These are phyloP conservation scores for Dascillus cervinus DNA, from an alignment of 2,888 invertebrate genomes.

Conservation along the genomic window DNA sequence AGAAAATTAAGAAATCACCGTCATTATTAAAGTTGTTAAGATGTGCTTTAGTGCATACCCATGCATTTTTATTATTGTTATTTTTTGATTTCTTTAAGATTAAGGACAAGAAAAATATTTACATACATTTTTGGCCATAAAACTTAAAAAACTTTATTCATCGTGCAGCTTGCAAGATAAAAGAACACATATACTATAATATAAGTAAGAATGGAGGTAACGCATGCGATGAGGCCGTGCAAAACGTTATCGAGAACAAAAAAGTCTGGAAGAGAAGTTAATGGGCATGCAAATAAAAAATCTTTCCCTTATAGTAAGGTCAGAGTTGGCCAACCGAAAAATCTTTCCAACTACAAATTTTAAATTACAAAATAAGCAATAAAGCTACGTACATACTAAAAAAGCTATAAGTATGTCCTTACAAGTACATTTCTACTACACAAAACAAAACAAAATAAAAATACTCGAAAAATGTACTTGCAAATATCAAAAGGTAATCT, in stretches of 20 bases:
- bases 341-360: conserved; percentile 32
- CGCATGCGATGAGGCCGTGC: neutral
- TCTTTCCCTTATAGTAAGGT: conserved; percentile 47
- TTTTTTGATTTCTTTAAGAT: conserved; percentile 1
- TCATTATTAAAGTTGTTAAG: too few species aligned
- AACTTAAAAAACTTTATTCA: neutral
- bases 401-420: conserved; percentile 23
- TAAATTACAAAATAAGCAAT: conserved; percentile 32
- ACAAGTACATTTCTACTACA: conserved; percentile 11
- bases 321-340: conserved; percentile 37
- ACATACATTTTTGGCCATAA: conserved; percentile 10
- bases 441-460: conserved; percentile 1
- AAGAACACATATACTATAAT: neutral
- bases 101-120: conserved; percentile 4
- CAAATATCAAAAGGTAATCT: conserved; percentile 8
- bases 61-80: too few species aligned
- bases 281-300: conserved; percentile 31
- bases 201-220: neutral
- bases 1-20: too few species aligned
- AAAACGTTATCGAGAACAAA: conserved; percentile 5
- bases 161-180: neutral
- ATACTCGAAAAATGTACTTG: conserved; percentile 11
- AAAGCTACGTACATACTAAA: conserved; percentile 32
- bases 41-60: too few species aligned
- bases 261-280: conserved; percentile 7